Conservation (phyloP, 2,797 vertebrate genomes). For the Karalla daura region DNA sequence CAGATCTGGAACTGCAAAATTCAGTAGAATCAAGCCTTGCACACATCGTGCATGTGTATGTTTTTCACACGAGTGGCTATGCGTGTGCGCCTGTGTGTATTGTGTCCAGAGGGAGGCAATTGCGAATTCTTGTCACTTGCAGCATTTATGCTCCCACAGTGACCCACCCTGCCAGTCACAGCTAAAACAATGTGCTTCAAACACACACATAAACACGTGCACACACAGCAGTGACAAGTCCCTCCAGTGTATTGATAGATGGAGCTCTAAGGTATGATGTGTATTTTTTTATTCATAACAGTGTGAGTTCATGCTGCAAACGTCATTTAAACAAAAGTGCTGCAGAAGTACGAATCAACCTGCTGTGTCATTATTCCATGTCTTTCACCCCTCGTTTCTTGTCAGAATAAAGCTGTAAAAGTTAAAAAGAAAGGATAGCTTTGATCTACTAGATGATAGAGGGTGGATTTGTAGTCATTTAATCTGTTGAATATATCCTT, state of each 20-base stretch:
- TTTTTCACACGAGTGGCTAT: slow-evolving; percentile 16
- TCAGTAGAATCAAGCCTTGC: slow-evolving; percentile 17
- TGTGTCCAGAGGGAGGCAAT: slow-evolving; percentile 20
- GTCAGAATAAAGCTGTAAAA: not conserved
- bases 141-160: slow-evolving; percentile 33
- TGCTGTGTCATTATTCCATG: not conserved
- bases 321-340: too few relatives aligned
- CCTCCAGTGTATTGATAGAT: too few relatives aligned
- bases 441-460: too few relatives aligned
- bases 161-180: slow-evolving; percentile 52
- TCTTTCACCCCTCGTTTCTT: slow-evolving; percentile 9
- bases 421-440: not conserved
- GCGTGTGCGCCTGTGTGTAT: too few relatives aligned
- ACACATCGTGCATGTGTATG: not conserved
- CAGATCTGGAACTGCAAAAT: slow-evolving; percentile 27
- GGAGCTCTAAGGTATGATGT: too few relatives aligned
- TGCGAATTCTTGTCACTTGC: slow-evolving; percentile 41
- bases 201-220: slow-evolving; percentile 20
- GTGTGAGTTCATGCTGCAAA: too few relatives aligned
- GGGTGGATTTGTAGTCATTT: too few relatives aligned
- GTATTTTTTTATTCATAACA: too few relatives aligned
- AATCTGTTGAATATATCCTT: too few relatives aligned
- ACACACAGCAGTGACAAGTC: not conserved
- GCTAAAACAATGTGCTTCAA: slow-evolving; percentile 52
- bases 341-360: not conserved